phyloP scores from a whole-genome alignment of 2,888 invertebrate genomes.

The Tenthredo scrophulariae region DNA sequence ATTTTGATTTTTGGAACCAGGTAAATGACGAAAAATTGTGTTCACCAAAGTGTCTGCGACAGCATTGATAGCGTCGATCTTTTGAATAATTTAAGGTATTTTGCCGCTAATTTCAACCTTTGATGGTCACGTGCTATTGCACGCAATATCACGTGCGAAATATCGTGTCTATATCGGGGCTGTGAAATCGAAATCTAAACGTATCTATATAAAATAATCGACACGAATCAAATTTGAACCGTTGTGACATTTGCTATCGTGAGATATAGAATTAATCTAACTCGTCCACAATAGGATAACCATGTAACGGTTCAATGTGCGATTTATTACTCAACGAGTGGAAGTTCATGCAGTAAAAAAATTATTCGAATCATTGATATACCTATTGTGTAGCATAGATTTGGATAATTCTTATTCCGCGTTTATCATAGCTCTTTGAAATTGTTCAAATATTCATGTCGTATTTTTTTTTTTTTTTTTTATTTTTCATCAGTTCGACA shows the following conservation, averaged over 20 bases:
- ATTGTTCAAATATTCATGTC: not conserved
- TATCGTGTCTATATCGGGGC: not conserved
- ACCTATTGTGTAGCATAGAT: not conserved
- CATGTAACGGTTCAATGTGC: not conserved
- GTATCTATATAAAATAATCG: not conserved
- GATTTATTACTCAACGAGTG: not conserved
- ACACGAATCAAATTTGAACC: not conserved
- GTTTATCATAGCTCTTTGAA: not conserved
- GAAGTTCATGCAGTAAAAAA: not conserved
- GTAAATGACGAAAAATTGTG: too few species aligned
- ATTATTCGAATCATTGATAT: not conserved
- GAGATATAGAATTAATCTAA: not conserved
- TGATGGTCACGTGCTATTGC: not conserved
- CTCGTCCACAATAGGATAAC: not conserved
- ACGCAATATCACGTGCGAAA: not conserved
- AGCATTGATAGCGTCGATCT: too few species aligned
- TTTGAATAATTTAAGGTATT: not conserved
- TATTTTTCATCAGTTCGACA: not conserved
- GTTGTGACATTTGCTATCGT: not conserved
- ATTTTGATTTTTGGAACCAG: too few species aligned
- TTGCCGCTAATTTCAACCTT: not conserved
- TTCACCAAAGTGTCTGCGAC: too few species aligned
- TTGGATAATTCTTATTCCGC: constrained; percentile 3
- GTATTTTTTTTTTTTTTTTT: too few species aligned
- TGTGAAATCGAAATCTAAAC: not conserved